A percentile compares a stretch with the other conserved stretches of the same genome.
These are phyloP conservation scores for Calameuta filiformis DNA, from an alignment of 2,888 invertebrate genomes.

Conservation along the genomic window DNA sequence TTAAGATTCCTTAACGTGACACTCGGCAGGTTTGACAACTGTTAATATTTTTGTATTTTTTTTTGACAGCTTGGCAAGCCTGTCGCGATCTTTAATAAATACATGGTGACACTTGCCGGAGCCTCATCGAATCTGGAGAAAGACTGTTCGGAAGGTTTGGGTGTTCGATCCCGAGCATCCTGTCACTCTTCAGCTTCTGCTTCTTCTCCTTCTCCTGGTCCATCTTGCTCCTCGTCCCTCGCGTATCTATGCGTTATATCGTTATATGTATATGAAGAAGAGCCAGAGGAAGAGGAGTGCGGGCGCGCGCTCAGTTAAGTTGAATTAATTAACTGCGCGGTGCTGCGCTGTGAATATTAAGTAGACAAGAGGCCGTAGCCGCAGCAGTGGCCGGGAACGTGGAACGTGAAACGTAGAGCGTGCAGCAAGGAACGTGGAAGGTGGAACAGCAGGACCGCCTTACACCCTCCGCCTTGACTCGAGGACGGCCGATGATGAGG, in stretches of 20 bases:
- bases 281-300: not conserved
- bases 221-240: not conserved
- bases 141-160: not conserved
- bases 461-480: slow-evolving; percentile 2
- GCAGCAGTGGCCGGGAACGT: slow-evolving; percentile 7
- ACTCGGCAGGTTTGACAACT: slow-evolving; percentile 3
- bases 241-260: not conserved
- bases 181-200: not conserved
- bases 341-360: slow-evolving; percentile 45
- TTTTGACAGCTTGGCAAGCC: not conserved
- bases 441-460: slow-evolving; percentile 10
- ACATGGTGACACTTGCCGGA: too few species aligned
- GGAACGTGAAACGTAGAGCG: not conserved
- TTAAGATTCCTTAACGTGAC: not conserved
- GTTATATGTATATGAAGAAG: slow-evolving; percentile 8
- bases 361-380: slow-evolving; percentile 36
- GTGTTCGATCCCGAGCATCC: too few species aligned
- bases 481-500: slow-evolving; percentile 30
- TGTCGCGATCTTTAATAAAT: too few species aligned
- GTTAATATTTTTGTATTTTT: slow-evolving; percentile 50
- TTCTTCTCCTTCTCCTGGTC: not conserved
- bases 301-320: slow-evolving; percentile 31
- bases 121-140: not conserved
- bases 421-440: not conserved
- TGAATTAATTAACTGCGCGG: slow-evolving; percentile 49